Evolutionary conservation across 2,888 invertebrate species (phyloP).

Genomic region (Eupithecia tripunctaria): DNA sequence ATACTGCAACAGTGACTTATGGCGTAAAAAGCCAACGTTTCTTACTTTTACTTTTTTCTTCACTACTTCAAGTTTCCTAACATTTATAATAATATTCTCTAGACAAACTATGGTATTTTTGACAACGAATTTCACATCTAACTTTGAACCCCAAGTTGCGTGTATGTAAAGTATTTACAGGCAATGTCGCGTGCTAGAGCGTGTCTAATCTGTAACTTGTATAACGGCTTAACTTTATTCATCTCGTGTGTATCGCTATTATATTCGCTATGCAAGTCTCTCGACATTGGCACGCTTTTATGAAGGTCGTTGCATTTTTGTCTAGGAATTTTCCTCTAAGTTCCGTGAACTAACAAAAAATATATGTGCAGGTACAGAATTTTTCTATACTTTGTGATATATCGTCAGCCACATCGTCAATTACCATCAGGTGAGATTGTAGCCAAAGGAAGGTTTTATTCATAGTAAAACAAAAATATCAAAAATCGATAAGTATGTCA

Average conservation of each 20-base stretch:
- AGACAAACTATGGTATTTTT: neutral
- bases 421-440: too few species aligned
- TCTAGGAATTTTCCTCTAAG: neutral
- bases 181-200: constrained; percentile 66
- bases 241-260: constrained; percentile 68
- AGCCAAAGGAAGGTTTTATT: too few species aligned
- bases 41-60: too few species aligned
- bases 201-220: constrained; percentile 68
- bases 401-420: too few species aligned
- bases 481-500: too few species aligned
- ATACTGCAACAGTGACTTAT: neutral
- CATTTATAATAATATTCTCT: too few species aligned
- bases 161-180: constrained; percentile 7
- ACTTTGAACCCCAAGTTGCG: neutral
- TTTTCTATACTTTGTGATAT: too few species aligned
- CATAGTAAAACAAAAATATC: too few species aligned
- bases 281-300: constrained; percentile 55
- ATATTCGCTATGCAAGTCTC: constrained; percentile 53
- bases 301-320: constrained; percentile 49
- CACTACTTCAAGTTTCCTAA: too few species aligned
- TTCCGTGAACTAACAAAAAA: neutral
- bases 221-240: constrained; percentile 54
- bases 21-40: neutral
- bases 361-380: neutral
- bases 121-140: constrained; percentile 16